Evolutionary conservation across 2,113 vertebrate species (phyloP).

Genomic region (Cygnus buccinator): DNA sequence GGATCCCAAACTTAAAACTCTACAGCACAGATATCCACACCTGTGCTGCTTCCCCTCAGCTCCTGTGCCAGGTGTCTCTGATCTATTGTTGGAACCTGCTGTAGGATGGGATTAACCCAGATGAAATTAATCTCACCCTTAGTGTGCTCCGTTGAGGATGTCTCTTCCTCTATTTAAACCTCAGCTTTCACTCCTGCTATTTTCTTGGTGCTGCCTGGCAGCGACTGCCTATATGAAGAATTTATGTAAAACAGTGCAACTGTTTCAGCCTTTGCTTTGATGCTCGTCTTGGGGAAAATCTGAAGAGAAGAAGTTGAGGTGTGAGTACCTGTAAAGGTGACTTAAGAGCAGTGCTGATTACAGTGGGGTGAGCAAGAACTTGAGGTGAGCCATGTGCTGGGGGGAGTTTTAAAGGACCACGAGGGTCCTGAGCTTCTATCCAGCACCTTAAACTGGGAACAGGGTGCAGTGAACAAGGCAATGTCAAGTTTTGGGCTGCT

Average conservation of each 20-base stretch:
- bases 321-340: neutral
- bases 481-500: neutral
- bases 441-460: no score
- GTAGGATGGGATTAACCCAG: neutral
- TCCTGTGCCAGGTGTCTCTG: neutral
- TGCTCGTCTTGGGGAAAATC: rapidly evolving
- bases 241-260: no score
- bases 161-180: neutral
- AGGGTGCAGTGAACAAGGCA: no score
- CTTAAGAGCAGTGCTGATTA: neutral
- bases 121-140: neutral
- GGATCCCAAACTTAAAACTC: neutral
- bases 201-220: rapidly evolving
- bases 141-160: neutral
- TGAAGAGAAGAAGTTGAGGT: neutral
- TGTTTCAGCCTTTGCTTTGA: rapidly evolving
- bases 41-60: neutral
- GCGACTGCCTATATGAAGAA: rapidly evolving
- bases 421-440: neutral
- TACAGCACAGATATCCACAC: neutral
- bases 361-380: neutral
- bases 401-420: neutral
- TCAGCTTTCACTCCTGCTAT: rapidly evolving
- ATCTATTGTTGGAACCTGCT: neutral
- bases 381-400: neutral